Percentiles rank a stretch among this genome's conserved stretches.
These are phyloP conservation scores for Phodopus roborovskii DNA, from an alignment of 2,113 vertebrate genomes.

Conservation along the genomic window DNA sequence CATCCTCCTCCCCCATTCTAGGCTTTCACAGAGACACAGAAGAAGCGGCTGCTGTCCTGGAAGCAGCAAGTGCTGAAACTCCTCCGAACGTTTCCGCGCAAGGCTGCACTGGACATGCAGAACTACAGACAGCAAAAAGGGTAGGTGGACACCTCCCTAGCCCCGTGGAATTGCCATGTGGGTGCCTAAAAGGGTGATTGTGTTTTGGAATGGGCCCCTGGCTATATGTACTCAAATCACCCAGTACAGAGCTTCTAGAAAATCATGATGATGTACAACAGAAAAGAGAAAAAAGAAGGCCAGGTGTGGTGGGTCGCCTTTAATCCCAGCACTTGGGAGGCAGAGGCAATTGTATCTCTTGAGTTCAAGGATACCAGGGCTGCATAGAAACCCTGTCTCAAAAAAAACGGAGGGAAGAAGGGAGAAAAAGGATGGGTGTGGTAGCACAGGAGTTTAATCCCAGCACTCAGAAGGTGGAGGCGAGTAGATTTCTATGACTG, in stretches of 20 bases:
- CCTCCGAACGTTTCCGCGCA: conserved; percentile 94
- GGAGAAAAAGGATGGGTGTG: neutral
- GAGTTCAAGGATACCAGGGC: neutral
- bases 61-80: conserved; percentile 97
- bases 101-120: conserved; percentile 93
- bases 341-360: neutral
- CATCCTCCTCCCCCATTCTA: conserved; percentile 68
- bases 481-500: neutral
- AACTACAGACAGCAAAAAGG: conserved; percentile 95
- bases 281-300: neutral
- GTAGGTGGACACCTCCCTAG: conserved; percentile 74
- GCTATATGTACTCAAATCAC: neutral
- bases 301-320: neutral
- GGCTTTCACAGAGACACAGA: conserved; percentile 97
- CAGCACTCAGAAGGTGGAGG: neutral
- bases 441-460: neutral
- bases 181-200: neutral
- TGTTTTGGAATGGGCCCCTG: neutral
- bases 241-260: conserved; percentile 30
- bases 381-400: neutral
- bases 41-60: conserved; percentile 95
- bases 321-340: neutral
- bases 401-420: neutral
- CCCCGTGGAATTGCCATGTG: neutral
- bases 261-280: neutral